Evolutionary conservation across 1,140 invertebrate species (phyloP), one percentile per base, ranked within the genome.

Genomic region (Papilio polytes): DNA sequence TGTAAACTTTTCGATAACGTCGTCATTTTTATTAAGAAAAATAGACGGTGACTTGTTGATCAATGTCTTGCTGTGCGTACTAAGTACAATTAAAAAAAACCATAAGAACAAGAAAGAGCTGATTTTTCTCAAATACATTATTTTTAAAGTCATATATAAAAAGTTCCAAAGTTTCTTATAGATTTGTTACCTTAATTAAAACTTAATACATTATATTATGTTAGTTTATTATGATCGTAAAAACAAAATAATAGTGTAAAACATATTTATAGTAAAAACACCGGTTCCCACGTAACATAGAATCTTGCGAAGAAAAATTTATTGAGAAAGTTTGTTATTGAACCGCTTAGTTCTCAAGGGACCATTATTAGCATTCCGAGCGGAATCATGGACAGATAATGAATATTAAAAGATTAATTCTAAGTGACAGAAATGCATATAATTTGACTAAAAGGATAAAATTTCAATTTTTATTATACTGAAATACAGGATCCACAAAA

Each of bases 301-400:
- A 70, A 70, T 70, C 22, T 31, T 31, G 63, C 12, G 7, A 15
- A 70, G 63, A 36, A 31, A 70, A 63, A 26, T 10, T 63, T 26
- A 63, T 63, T 63, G 59, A 26, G 59, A 63, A 70, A 70, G 63
- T 70, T 26, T 70, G 63, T 70, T 70, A 70, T 70, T 70, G 13
- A 3, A 70, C 9, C 22, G 63, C 12, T 12, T 12, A 70, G 63
- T 70, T 70, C 63, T 15, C 63, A 70, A 70, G 63, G 12, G 63
- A 36, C 2, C 22, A 36, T 70, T 70, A 70, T 70, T 70, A 31
- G 63, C 63, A 70, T 70, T 70, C 63, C 63, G 63, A 70, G 15
- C 13, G 13, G 20, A 31, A 70, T 10, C 13, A 18, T 20, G 63
- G 10, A 36, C 22, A 12, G 9, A 26, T 63, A 26, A 15, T 63